Conservation (phyloP, 1,140 invertebrate genomes). For the Drosophila virilis region DNA sequence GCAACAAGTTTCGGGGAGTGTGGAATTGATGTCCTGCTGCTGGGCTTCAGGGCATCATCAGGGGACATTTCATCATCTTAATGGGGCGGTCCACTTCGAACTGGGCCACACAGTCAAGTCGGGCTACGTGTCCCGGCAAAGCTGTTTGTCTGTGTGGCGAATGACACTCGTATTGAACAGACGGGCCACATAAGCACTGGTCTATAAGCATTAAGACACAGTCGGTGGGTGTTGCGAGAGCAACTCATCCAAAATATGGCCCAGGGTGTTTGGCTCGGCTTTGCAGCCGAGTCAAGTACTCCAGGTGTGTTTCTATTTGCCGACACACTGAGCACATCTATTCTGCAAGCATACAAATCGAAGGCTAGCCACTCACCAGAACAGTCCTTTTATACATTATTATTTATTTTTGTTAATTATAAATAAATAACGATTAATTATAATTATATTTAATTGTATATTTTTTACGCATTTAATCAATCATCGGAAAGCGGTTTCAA, state of each 20-base stretch:
- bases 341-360: too few species aligned
- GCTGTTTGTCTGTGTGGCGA: constrained; percentile 39
- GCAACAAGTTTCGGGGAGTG: constrained; percentile 61
- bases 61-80: constrained; percentile 77
- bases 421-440: too few species aligned
- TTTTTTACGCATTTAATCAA: too few species aligned
- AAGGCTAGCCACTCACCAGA: too few species aligned
- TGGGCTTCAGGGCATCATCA: constrained; percentile 39
- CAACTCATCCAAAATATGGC: neutral
- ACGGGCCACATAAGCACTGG: constrained; percentile 33
- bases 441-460: too few species aligned
- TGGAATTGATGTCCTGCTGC: neutral
- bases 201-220: constrained; percentile 12
- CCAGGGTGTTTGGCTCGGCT: constrained; percentile 31
- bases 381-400: too few species aligned
- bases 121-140: constrained; percentile 28
- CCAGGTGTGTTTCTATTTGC: constrained; percentile 25
- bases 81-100: constrained; percentile 54
- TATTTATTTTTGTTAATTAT: too few species aligned
- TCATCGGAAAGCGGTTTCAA: too few species aligned
- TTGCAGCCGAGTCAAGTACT: constrained; percentile 21
- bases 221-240: neutral
- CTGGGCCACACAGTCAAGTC: constrained; percentile 2
- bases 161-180: constrained; percentile 47
- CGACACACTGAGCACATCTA: constrained; percentile 1